These are phyloP conservation scores for Enchytraeus crypticus DNA, from an alignment of 2,888 invertebrate genomes.

Conservation along the genomic window DNA sequence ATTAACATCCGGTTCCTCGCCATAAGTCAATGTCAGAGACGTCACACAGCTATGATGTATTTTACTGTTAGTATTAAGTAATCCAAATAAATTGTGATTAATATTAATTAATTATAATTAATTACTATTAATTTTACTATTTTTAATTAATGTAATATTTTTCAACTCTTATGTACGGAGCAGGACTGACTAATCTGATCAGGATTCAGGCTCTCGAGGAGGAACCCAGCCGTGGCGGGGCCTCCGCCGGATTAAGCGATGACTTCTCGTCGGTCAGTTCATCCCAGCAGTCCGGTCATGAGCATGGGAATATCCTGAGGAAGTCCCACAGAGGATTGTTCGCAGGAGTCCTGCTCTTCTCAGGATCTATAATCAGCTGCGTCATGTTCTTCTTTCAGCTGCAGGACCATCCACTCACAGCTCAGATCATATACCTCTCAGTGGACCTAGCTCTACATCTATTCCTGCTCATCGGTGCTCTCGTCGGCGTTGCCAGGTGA, in stretches of 20 bases:
- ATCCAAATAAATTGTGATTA: too few species aligned
- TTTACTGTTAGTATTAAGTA: too few species aligned
- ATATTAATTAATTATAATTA: too few species aligned
- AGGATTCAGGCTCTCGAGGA: slow-evolving; percentile 6
- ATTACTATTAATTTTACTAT: too few species aligned
- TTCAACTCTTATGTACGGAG: too few species aligned
- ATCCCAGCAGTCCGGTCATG: background rate
- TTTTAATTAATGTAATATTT: too few species aligned
- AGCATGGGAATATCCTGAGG: slow-evolving; percentile 35
- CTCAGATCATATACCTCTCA: slow-evolving; percentile 32
- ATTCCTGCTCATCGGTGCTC: slow-evolving; percentile 33
- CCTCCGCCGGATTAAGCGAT: slow-evolving; percentile 2
- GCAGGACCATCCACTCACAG: background rate
- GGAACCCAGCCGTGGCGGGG: too few species aligned
- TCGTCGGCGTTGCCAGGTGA: too few species aligned
- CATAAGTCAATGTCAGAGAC: too few species aligned
- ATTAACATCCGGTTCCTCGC: too few species aligned
- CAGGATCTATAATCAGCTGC: slow-evolving; percentile 41
- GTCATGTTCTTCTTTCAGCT: slow-evolving; percentile 42
- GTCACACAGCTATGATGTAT: too few species aligned
- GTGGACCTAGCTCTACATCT: slow-evolving; percentile 32
- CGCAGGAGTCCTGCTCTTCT: slow-evolving; percentile 47
- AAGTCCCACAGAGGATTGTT: slow-evolving; percentile 50
- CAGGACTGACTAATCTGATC: slow-evolving; percentile 3
- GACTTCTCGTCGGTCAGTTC: background rate